Evolutionary conservation across 2,797 vertebrate genomes (phyloP).

Genomic region (Melanotaenia nigrans): DNA sequence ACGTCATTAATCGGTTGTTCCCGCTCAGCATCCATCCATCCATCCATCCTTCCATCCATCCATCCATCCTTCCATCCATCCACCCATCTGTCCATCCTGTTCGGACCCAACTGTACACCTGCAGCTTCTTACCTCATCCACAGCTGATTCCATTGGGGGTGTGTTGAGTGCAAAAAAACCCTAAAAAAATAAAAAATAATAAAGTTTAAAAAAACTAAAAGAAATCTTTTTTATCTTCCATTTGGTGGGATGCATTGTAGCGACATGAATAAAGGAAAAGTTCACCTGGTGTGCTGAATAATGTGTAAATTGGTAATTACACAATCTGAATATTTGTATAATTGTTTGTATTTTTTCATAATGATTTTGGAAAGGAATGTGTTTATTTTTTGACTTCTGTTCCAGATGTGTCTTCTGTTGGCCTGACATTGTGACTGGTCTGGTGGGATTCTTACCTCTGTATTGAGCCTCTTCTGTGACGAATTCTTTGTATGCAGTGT

Average conservation of each 20-base stretch:
- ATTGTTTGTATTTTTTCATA: constrained; percentile 91
- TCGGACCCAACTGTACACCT: constrained; percentile 72
- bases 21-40: constrained; percentile 29
- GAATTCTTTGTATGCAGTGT: constrained; percentile 98
- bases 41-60: no score
- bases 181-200: constrained; percentile 13
- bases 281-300: constrained; percentile 86
- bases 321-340: constrained; percentile 89
- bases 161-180: constrained; percentile 79
- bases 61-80: not conserved
- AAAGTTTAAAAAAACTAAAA: constrained; percentile 24
- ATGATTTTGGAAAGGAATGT: constrained; percentile 88
- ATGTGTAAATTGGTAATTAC: constrained; percentile 89
- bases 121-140: constrained; percentile 82
- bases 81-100: constrained; percentile 54
- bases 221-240: constrained; percentile 82
- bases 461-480: constrained; percentile 94
- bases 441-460: constrained; percentile 92
- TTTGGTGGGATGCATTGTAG: constrained; percentile 86
- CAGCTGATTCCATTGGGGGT: constrained; percentile 78
- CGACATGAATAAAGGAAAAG: constrained; percentile 81
- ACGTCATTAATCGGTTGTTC: constrained; percentile 62
- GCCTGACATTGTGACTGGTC: constrained; percentile 91
- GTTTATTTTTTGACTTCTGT: constrained; percentile 90
- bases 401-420: constrained; percentile 86